Conservation (phyloP, 2,113 vertebrate species). For the Bothrops jararaca region DNA sequence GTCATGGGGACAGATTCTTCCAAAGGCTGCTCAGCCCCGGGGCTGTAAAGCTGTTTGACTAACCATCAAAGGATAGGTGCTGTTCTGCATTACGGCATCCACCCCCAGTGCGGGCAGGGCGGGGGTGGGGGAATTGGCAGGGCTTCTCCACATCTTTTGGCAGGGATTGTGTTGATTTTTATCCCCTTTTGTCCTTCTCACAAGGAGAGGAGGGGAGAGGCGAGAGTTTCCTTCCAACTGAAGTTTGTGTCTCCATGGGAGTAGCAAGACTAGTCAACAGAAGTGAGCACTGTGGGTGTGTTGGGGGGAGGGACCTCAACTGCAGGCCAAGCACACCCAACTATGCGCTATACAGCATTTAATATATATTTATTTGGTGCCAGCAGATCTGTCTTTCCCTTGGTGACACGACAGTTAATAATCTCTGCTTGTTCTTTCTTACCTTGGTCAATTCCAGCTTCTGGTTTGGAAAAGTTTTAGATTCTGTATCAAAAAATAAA, state of each 20-base stretch:
- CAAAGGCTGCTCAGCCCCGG: constrained; percentile 46
- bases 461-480: neutral
- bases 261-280: neutral
- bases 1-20: constrained; percentile 40
- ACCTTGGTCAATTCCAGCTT: neutral
- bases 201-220: constrained; percentile 1
- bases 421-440: neutral
- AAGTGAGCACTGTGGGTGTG: no score
- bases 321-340: no score
- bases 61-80: constrained; percentile 41
- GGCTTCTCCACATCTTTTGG: constrained; percentile 14
- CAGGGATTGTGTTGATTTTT: neutral
- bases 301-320: neutral
- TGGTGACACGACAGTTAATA: neutral
- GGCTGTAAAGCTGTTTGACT: constrained; percentile 38
- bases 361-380: neutral
- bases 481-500: neutral
- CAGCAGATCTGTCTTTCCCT: neutral
- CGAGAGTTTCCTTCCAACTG: neutral
- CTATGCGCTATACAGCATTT: neutral
- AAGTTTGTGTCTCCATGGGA: neutral
- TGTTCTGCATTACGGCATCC: constrained; percentile 29
- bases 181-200: neutral
- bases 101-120: neutral
- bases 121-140: neutral